A percentile compares a stretch with the other conserved stretches of the same genome.
Conservation (phyloP, 2,113 vertebrate species). For the Bostrychus sinensis region DNA sequence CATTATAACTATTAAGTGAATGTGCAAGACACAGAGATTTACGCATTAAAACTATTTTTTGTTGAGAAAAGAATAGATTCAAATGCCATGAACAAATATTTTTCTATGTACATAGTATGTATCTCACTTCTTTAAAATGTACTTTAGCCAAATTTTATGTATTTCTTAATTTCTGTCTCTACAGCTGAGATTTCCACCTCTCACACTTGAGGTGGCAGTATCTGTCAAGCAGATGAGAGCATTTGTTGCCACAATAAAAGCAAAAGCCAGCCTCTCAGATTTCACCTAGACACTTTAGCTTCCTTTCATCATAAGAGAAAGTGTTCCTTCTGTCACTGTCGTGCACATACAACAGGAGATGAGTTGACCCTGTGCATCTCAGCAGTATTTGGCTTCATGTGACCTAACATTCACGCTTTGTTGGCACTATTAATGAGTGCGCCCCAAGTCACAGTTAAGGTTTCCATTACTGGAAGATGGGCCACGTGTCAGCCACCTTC, state of each 20-base stretch:
- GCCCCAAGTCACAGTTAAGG: constrained; percentile 52
- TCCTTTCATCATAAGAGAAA: constrained; percentile 45
- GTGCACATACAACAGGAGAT: constrained; percentile 8
- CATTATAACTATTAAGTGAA: neutral
- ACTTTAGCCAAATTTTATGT: too few relatives aligned
- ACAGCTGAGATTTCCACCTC: too few relatives aligned
- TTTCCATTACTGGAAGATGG: constrained; percentile 62
- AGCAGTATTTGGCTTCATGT: constrained; percentile 69
- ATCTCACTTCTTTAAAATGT: too few relatives aligned
- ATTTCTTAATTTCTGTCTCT: neutral
- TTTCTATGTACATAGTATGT: too few relatives aligned
- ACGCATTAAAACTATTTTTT: too few relatives aligned
- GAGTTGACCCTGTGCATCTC: constrained; percentile 49
- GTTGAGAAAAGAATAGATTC: too few relatives aligned
- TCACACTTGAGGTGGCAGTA: too few relatives aligned
- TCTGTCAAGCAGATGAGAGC: constrained; percentile 58
- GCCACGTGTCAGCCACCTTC: constrained; percentile 65
- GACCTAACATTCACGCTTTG: constrained; percentile 74
- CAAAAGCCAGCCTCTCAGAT: constrained; percentile 55
- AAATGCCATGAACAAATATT: too few relatives aligned
- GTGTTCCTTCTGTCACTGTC: constrained; percentile 31
- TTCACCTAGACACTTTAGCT: constrained; percentile 49
- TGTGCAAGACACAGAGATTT: too few relatives aligned
- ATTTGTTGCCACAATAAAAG: constrained; percentile 54
- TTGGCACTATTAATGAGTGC: constrained; percentile 81